Conservation (phyloP, 2,797 vertebrate genomes). For the Cryptoprocta ferox region DNA sequence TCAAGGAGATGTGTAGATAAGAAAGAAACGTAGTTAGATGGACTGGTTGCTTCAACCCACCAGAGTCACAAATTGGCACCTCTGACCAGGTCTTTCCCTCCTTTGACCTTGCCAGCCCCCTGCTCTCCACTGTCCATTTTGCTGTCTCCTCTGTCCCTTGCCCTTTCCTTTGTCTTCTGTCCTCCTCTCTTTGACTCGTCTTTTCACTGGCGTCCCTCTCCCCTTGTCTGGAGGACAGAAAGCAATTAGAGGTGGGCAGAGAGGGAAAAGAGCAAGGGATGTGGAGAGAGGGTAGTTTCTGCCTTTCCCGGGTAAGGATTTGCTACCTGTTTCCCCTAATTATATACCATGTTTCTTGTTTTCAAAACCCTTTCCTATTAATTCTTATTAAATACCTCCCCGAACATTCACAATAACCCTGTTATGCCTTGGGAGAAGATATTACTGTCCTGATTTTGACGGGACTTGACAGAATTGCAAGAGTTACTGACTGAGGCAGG, state of each 20-base stretch:
- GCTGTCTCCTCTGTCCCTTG: background rate
- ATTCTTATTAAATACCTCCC: conserved; percentile 40
- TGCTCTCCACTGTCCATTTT: background rate
- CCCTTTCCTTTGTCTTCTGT: background rate
- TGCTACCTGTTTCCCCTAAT: background rate
- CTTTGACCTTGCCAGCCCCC: background rate
- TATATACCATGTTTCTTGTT: background rate
- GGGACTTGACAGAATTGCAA: conserved; percentile 27
- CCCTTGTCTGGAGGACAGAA: background rate
- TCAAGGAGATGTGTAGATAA: background rate
- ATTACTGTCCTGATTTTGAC: background rate
- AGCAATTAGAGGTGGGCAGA: background rate
- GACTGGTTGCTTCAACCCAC: background rate
- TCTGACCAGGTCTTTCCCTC: background rate
- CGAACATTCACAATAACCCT: conserved; percentile 32
- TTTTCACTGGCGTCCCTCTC: background rate
- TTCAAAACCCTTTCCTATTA: conserved; percentile 31
- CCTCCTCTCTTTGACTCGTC: background rate
- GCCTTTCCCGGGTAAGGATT: background rate
- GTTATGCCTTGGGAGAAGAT: background rate
- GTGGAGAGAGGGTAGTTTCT: background rate
- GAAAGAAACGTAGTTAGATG: background rate
- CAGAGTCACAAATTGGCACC: background rate
- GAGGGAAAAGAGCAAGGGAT: background rate
- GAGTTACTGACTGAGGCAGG: background rate